Conservation (phyloP, 2,888 invertebrate genomes). For the Drosophila formosana region DNA sequence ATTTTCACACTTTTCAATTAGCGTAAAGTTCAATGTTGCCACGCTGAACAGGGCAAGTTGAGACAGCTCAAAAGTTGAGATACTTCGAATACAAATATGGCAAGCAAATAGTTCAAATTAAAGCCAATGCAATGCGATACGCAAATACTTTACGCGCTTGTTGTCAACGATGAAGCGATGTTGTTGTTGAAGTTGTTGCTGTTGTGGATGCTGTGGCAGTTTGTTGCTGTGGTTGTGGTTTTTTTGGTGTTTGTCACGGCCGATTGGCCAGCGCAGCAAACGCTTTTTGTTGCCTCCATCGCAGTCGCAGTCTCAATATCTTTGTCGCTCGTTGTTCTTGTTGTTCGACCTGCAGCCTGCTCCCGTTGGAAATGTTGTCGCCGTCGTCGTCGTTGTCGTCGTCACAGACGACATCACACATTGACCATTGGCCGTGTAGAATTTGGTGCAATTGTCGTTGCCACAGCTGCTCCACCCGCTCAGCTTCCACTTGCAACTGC, state of each 20-base stretch:
- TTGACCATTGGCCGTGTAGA: slow-evolving; percentile 71
- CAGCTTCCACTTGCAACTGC: neutral
- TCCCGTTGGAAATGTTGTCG: slow-evolving; percentile 79
- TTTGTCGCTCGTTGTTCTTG: slow-evolving; percentile 8
- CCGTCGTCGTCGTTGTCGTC: slow-evolving; percentile 48
- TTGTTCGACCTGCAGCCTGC: slow-evolving; percentile 68
- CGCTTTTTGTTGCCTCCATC: slow-evolving; percentile 34
- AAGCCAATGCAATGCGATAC: slow-evolving; percentile 45
- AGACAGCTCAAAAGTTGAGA: neutral
- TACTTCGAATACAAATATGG: slow-evolving; percentile 31
- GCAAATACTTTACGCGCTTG: slow-evolving; percentile 39
- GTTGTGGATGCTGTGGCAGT: slow-evolving; percentile 37
- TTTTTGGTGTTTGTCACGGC: slow-evolving; percentile 72
- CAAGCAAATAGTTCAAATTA: slow-evolving; percentile 47
- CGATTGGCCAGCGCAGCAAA: slow-evolving; percentile 68
- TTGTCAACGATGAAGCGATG: slow-evolving; percentile 26
- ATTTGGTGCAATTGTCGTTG: slow-evolving; percentile 72
- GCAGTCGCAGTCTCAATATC: neutral
- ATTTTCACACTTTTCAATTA: slow-evolving; percentile 23
- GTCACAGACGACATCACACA: slow-evolving; percentile 83
- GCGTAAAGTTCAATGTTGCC: slow-evolving; percentile 39
- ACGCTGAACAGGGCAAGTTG: slow-evolving; percentile 7
- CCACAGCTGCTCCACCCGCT: neutral
- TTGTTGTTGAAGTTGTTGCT: slow-evolving; percentile 24
- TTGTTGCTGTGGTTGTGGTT: slow-evolving; percentile 32